phyloP scores from a whole-genome alignment of 2,888 invertebrate genomes.

The Acanthopleura granulata region DNA sequence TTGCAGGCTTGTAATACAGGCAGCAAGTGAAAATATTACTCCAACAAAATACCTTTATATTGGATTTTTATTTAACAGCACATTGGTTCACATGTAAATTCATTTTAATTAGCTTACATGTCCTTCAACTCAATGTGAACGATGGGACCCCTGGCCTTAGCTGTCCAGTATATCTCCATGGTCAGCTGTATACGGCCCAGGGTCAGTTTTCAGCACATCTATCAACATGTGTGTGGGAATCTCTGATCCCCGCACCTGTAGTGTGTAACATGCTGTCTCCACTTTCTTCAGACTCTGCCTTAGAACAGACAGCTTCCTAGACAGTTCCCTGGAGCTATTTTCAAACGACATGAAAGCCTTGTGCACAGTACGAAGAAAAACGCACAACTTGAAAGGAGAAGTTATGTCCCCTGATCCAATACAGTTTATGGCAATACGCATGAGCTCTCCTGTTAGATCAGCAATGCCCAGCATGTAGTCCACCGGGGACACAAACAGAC shows the following conservation, averaged over 20 bases:
- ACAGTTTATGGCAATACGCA: constrained; percentile 89
- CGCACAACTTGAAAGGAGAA: constrained; percentile 72
- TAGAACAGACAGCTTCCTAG: constrained; percentile 80
- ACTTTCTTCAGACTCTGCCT: constrained; percentile 85
- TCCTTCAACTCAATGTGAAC: too few relatives aligned
- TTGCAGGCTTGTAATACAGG: too few relatives aligned
- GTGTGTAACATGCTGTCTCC: constrained; percentile 85
- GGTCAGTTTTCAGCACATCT: constrained; percentile 66
- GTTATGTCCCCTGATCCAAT: constrained; percentile 74
- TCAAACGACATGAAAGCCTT: constrained; percentile 73
- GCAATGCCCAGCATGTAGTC: constrained; percentile 84
- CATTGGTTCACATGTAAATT: too few relatives aligned
- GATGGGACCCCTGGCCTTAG: too few relatives aligned
- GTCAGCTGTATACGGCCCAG: not conserved
- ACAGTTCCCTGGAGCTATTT: constrained; percentile 76
- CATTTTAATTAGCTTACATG: too few relatives aligned
- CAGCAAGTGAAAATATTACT: too few relatives aligned
- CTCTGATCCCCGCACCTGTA: constrained; percentile 85
- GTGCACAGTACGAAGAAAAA: constrained; percentile 77
- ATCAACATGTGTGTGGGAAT: constrained; percentile 80
- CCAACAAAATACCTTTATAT: too few relatives aligned
- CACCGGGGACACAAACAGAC: constrained; percentile 50
- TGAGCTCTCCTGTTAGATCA: constrained; percentile 90
- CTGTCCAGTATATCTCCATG: too few relatives aligned
- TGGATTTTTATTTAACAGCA: too few relatives aligned